Evolutionary conservation across 53 echinoderm and acorn worm species (phyloP), one percentile per base, ranked within the genome.

Genomic region (Echinarachnius parma): DNA sequence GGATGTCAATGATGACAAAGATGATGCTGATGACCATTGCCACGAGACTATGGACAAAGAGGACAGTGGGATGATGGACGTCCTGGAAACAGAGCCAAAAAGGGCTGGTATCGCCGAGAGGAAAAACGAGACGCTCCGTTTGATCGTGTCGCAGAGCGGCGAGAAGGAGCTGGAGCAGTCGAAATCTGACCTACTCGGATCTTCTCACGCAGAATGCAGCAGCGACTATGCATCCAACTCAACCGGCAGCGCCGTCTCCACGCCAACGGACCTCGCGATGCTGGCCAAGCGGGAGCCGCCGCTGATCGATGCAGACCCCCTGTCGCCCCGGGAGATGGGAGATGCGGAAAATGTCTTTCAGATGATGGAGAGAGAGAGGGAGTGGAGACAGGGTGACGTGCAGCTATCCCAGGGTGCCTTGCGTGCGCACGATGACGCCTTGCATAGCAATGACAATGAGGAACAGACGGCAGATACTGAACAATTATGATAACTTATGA

Each of bases 191-290:
- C 55, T 56, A 5, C 39, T 72, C 27, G 23, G 27, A 22, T 56
- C 74, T 32, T 56, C 74, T 32, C 69, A 69, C 21, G 37, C 34
- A 10, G 74, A 72, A 56, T 56, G 45, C 19, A 72, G 74, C 42
- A 72, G 74, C 55, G 74, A 72, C 44, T 72, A 72, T 39, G 74
- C 74, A 5, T 72, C 74, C 16, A 72, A 72, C 45, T 72, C 74
- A 39, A 72, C 74, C n/a, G 74, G 74, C 23, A 72, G 74, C 28
- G 55, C 56, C 30, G 74, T 72, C 27, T 72, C 74, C 44, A 72
- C 74, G 58, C 74, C 74, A 18, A 72, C 74, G 20, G 74, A 72
- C 57, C 3, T 35, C 39, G n/a, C n/a, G n/a, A n/a, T n/a, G n/a
- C 25, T 56, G 9, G 42, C 49, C 39, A 65, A 62, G 39, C 62